Percentiles rank a stretch among this genome's conserved stretches.
Evolutionary conservation across 2,113 vertebrate species (phyloP).

Genomic region (Nothoprocta pentlandii): DNA sequence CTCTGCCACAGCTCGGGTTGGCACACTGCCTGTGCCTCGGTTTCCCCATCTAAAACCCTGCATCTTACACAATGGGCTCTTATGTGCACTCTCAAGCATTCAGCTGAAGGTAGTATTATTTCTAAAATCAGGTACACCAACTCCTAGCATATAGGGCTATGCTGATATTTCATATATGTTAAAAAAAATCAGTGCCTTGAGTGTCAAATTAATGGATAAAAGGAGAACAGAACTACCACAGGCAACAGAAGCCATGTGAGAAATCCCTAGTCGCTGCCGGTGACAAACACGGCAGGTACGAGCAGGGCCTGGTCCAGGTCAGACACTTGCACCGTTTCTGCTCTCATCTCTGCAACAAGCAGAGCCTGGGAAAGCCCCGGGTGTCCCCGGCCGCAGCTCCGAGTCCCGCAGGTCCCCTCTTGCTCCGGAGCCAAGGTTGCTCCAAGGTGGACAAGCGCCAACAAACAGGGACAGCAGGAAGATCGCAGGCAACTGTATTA

Average conservation of each 20-base stretch:
- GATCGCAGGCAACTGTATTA: rapidly evolving
- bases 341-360: background rate
- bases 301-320: background rate
- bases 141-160: background rate
- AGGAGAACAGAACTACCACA: background rate
- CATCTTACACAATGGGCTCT: background rate
- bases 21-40: background rate
- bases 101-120: background rate
- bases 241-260: background rate
- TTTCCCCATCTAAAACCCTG: background rate
- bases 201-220: background rate
- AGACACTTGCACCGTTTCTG: background rate
- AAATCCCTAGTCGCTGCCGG: background rate
- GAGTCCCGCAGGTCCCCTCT: background rate
- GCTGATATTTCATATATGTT: background rate
- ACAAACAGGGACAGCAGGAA: background rate
- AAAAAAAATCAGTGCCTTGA: background rate
- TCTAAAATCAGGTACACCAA: background rate
- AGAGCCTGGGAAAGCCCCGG: background rate
- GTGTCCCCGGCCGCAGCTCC: background rate
- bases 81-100: background rate
- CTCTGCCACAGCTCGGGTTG: background rate
- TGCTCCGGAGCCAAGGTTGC: background rate
- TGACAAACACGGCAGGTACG: background rate
- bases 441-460: background rate